Conservation (phyloP, 2,797 vertebrate species). For the Chiloscyllium punctatum region DNA sequence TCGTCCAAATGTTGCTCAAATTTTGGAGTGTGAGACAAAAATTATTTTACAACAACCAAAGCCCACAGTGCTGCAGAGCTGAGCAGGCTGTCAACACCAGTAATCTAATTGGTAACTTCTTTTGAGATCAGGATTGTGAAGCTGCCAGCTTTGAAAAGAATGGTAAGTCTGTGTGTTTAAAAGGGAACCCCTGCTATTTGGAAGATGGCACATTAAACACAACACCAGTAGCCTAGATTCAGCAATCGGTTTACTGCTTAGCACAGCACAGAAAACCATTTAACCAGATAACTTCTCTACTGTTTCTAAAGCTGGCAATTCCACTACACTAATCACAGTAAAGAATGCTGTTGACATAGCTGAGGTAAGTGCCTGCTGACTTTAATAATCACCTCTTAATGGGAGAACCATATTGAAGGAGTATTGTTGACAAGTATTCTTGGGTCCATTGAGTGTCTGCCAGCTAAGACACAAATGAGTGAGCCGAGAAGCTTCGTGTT, state of each 20-base stretch:
- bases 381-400: not conserved
- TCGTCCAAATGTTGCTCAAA: not conserved
- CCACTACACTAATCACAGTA: not conserved
- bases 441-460: not conserved
- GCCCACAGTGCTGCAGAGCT: not conserved
- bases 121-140: not conserved
- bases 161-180: not conserved
- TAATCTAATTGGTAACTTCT: not conserved
- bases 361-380: not conserved
- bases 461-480: not conserved
- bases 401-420: not conserved
- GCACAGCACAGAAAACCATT: not conserved
- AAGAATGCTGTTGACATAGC: not conserved
- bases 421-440: not conserved
- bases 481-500: not conserved
- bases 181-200: not conserved
- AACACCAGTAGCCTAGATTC: not conserved
- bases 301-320: not conserved
- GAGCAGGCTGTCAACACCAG: not conserved
- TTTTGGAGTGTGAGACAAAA: not conserved
- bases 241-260: not conserved
- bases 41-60: not conserved
- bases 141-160: not conserved
- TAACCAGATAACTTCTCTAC: not conserved
- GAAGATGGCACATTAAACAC: not conserved